Evolutionary conservation across 2,888 invertebrate genomes (phyloP), one percentile per base, ranked within the genome.

Genomic region (Xanthorhoe designata): DNA sequence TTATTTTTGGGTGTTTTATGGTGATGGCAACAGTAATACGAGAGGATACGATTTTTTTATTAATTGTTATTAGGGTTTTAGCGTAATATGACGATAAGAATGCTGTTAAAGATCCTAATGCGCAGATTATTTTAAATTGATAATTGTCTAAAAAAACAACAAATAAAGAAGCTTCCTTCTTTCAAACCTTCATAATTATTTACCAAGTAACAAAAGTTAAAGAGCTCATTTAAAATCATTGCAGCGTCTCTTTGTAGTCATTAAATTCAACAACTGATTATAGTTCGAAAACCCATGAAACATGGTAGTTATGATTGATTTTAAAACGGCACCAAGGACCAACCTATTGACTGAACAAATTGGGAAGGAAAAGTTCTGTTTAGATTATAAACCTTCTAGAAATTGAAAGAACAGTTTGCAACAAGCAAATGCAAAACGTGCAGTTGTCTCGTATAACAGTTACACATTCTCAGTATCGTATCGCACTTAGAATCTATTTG

Each of bases 401-500:
- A 57, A 42, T 56, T 52, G 54, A 24, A 52, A 47, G 53, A 24
- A 52, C 8, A 24, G 18, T 58, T 61, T 63, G 35, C 24, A 13
- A 32, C 42, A 42, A 19, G 49, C 19, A 47, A 65, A 64, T 64
- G 64, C 61, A 68, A 53, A 57, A 50, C 60, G 42, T 61, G 68
- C 64, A 61, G 8, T 15, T 45, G 57, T 61, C 55, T 69, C 71
- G 9, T 42, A 59, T 66, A 71, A 69, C 72, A 56, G 69, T 68
- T 29, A 69, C 61, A 52, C 59, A 24, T 73, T 70, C 70, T 53
- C 62, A 53, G 70, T 59, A 69, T 53, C 18, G 64, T 51, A 66
- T 55, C 56, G 64, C 45, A 56, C 29, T 63, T 54, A 65, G 65
- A 69, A 72, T 70, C 63, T 69, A 67, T 67, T 69, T 64, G 61